phyloP scores from a whole-genome alignment of 2,797 vertebrate species.

The Coreius guichenoti region DNA sequence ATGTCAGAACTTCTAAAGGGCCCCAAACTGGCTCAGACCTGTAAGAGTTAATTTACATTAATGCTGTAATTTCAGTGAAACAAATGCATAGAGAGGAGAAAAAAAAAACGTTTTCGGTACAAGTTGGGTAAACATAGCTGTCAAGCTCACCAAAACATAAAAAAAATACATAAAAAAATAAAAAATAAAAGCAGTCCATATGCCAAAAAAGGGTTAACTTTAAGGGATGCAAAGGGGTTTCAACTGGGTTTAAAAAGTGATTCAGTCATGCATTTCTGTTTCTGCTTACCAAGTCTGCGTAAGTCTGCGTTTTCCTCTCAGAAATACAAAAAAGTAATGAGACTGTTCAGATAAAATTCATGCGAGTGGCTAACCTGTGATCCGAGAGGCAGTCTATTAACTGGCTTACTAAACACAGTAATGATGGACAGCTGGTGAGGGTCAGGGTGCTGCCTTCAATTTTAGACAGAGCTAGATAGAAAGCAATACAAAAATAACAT shows the following conservation, averaged over 20 bases:
- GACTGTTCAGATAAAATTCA: slow-evolving; percentile 24
- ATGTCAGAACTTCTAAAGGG: too few species aligned
- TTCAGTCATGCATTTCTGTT: not conserved
- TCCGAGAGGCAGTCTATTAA: slow-evolving; percentile 51
- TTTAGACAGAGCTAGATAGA: not conserved
- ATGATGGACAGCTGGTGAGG: slow-evolving; percentile 52
- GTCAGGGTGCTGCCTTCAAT: slow-evolving; percentile 32
- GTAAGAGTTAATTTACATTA: not conserved
- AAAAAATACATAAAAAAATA: not conserved
- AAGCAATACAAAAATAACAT: slow-evolving; percentile 7
- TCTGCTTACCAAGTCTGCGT: not conserved
- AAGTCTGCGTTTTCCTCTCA: not conserved
- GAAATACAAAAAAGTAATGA: slow-evolving; percentile 9
- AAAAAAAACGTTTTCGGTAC: not conserved
- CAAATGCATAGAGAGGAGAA: not conserved
- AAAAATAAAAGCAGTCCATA: not conserved
- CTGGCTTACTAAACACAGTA: slow-evolving; percentile 52
- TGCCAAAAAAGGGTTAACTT: not conserved
- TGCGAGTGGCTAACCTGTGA: slow-evolving; percentile 45
- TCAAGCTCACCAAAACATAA: not conserved
- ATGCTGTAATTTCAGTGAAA: not conserved
- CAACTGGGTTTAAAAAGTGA: not conserved
- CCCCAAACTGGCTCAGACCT: too few species aligned
- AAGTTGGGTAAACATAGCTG: not conserved
- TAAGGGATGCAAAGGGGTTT: not conserved